Base-by-base conservation (phyloP, 2,888 invertebrate genomes). In the Sesia apiformis region DNA sequence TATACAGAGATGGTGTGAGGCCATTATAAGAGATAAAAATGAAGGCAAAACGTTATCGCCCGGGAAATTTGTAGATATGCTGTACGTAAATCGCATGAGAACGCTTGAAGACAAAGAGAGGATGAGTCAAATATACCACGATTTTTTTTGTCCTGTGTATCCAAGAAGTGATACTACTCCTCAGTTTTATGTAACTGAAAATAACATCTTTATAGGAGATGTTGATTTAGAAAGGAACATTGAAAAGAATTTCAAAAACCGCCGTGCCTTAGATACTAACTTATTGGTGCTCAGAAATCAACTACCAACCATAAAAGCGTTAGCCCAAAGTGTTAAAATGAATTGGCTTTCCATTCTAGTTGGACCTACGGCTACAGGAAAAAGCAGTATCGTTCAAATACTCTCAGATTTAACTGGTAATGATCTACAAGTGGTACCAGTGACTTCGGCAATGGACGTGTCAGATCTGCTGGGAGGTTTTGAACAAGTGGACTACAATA, bases 381-480 rank as follows among this genome's bases (percentile, higher is more conserved):
- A 98, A 86, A 95, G 94, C 56, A 92, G 93, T 66, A 77, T 95
- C 4, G 93, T 97, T 39, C 93, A 94, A 74, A 90, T 94, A 52
- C 79, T 97, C 57, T 94, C 98, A 0, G 91, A 92, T 66, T 77
- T 98, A 54, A 91, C 93, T 0, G 96, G 96, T 2, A 92, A 93
- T 63, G 91, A 92, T 57, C 87, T 98, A 51, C 91, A 93, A 64
- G 92, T 94, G 0, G 85, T 98, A 57, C 92, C 95, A 6, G 94
- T 98, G 53, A 97, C 96, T 66, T 95, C 97, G 40, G 94, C 96
- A 42, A 98, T 97, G 94, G 98, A 98, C 72, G 97, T 98, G 0
- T 96, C 95, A 0, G 98, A 98, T 76, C 93, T 98, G 53, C 90
- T 98, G 2, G 99, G 99, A 53, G 97, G 98, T 60, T 99, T 98